phyloP scores from a whole-genome alignment of 2,113 vertebrate species.

The Bujurquina vittata region DNA sequence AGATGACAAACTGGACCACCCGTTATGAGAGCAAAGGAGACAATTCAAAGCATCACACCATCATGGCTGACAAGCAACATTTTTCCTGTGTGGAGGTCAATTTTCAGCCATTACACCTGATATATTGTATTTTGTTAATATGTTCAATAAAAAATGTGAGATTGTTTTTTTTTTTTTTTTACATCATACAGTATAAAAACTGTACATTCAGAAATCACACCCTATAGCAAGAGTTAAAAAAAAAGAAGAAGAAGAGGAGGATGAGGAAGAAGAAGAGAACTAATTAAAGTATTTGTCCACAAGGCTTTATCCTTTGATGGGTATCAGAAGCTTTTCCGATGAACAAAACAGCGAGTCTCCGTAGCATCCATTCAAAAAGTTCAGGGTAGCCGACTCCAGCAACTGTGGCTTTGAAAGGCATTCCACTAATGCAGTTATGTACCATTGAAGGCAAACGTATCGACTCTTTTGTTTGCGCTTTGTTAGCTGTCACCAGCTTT shows the following conservation, averaged over 20 bases:
- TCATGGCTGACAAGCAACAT: neutral
- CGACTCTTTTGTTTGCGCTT: neutral
- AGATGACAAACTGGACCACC: neutral
- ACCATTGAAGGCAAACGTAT: neutral
- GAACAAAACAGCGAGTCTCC: neutral
- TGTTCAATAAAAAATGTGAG: neutral
- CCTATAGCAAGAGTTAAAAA: neutral
- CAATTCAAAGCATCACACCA: neutral
- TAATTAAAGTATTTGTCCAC: neutral
- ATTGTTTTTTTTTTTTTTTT: neutral
- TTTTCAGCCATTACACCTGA: neutral
- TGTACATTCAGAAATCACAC: neutral
- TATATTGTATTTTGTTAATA: neutral
- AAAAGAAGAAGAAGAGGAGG: neutral
- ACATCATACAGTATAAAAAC: neutral
- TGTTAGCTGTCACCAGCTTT: conserved; percentile 2
- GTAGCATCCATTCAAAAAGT: neutral
- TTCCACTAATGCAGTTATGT: neutral
- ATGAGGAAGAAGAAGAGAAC: neutral
- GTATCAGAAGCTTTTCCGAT: neutral
- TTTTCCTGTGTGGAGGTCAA: neutral
- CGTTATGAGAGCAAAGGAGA: neutral
- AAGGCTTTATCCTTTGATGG: neutral
- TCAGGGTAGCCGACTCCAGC: neutral
- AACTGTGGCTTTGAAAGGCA: neutral